These are phyloP conservation scores for Anolis carolinensis DNA, from an alignment of 2,113 vertebrate genomes.

Conservation along the genomic window DNA sequence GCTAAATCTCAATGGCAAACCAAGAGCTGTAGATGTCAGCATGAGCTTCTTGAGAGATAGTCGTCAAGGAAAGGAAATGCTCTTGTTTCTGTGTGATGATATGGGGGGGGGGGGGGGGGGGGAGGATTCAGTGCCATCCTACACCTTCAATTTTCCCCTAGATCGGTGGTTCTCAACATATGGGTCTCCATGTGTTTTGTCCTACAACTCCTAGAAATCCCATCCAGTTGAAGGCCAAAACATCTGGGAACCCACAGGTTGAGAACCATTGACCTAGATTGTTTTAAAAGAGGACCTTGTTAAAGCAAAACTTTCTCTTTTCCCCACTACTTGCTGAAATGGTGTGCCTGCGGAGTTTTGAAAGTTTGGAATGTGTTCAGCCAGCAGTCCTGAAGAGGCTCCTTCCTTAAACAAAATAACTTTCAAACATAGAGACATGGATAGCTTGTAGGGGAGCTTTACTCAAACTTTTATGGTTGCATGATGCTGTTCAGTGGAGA, in stretches of 20 bases:
- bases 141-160: background rate
- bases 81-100: background rate
- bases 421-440: background rate
- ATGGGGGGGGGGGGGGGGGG: no score
- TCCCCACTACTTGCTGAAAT: background rate
- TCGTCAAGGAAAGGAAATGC: background rate
- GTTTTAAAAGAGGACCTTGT: background rate
- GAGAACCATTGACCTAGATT: no score
- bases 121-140: background rate
- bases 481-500: background rate
- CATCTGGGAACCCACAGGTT: no score
- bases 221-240: no score
- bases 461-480: background rate
- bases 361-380: background rate
- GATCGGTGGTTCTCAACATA: no score
- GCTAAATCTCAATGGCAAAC: background rate
- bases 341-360: no score
- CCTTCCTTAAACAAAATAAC: background rate
- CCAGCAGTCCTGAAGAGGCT: background rate
- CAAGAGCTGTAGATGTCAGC: background rate
- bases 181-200: no score
- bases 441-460: background rate
- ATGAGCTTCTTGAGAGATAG: background rate
- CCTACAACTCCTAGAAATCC: no score
- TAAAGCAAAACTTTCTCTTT: background rate